Base-by-base conservation (phyloP, 1,140 invertebrate species). In the Marisa cornuarietis region DNA sequence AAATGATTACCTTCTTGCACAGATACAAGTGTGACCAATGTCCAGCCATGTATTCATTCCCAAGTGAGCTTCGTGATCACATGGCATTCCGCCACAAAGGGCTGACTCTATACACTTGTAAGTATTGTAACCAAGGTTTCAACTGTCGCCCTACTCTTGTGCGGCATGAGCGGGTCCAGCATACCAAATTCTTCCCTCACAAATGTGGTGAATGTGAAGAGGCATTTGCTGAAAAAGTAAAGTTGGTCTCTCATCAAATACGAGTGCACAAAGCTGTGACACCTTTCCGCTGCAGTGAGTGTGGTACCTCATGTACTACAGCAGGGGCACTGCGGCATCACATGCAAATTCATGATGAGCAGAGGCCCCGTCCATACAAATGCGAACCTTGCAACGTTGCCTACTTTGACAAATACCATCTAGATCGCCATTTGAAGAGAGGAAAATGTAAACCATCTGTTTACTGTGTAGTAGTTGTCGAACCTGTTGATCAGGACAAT, bases 11-110 rank as follows among this genome's bases (percentile, higher is more conserved):
- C 11, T 68, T 68, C 14, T 31, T 31, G n/a, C 65, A 68, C 65
- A 68, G 65, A 68, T 68, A 68, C 65, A 68, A 68, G 65, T 68
- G 65, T 68, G 65, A 68, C 65, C 65, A 68, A 22, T 68, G 65
- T 31, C 26, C 65, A 10, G 65, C 65, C 26, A n/a, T 24, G 26
- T 68, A 68, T 31, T 24, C 22, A 31, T 68, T n/a, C 26, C n/a
- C 11, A n/a, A 68, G n/a, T 68, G 65, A 68, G 26, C 26, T 68
- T 24, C 65, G 65, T 31, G 22, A 24, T 9, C 65, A 68, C 26
- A 68, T 24, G 22, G 26, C 22, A 16, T 68, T 24, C 22, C n/a
- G 22, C n/a, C 65, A 68, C 26, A 13, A 68, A 22, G 65, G 65
- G 22, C 6, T 18, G 65, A n/a, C 22, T 31, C 22, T 31, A 6